Evolutionary conservation across 2,888 invertebrate species (phyloP), one percentile per base, ranked within the genome.

Genomic region (Orchestes rusci): DNA sequence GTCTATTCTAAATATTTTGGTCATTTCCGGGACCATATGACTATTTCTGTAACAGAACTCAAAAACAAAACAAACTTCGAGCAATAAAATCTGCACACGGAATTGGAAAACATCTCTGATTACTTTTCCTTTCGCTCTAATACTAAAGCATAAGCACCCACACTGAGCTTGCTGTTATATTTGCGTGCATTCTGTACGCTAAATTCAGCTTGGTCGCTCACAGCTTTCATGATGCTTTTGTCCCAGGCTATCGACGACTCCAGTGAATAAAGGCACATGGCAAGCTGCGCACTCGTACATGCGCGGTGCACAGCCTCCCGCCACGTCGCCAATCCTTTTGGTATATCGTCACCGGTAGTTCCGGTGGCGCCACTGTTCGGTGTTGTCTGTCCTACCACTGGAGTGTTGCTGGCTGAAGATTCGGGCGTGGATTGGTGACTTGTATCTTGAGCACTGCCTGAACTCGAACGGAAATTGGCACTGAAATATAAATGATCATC

Each of bases 181-280:
- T 68, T 68, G 66, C 69, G 69, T 61, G 69, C 68, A 64, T 66
- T 68, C 66, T 66, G 64, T 64, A 65, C 63, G 65, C 65, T 67
- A 66, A 51, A 51, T 66, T 67, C 66, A 64, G 63, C 65, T 63
- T 65, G 64, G 64, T 67, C 66, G 84, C 90, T 82, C 76, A 95
- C 94, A 73, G 95, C 96, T 79, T 95, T 94, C 95, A 97, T 95
- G 64, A 95, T 90, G 73, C 94, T 94, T 74, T 95, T 94, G 72
- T 97, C 96, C 97, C 97, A 97, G 28, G 95, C 94, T 59, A 97
- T 90, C 64, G 86, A 87, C 2, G 85, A 82, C 65, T 95, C 93
- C 54, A 97, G 72, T 59, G 90, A 86, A 61, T 90, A 86, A 45
- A 93, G 74, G 57, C 89, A 84, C 82, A 93, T 84, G 16, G 90